Percentiles rank a stretch among this genome's conserved stretches.
These are phyloP conservation scores for Drosophila ustulata DNA, from an alignment of 2,888 invertebrate genomes.

Conservation along the genomic window DNA sequence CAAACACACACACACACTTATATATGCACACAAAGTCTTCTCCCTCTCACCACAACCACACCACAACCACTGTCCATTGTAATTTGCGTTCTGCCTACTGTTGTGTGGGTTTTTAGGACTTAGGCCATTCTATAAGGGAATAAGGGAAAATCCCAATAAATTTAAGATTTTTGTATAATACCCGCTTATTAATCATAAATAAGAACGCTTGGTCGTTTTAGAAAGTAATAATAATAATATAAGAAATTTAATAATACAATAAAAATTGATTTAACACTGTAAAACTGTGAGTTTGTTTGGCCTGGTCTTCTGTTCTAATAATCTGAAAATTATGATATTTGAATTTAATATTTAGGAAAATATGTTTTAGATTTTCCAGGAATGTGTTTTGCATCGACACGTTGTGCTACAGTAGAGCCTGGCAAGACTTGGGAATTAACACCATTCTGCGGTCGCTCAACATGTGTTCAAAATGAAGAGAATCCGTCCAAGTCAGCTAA, in stretches of 20 bases:
- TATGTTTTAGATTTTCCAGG: slow-evolving; percentile 91
- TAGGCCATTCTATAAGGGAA: no score
- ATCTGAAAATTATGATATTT: no score
- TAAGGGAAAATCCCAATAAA: no score
- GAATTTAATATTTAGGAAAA: not conserved
- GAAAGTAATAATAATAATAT: no score
- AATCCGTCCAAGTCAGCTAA: slow-evolving; percentile 86
- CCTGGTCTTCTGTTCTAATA: no score
- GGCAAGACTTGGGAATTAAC: slow-evolving; percentile 93
- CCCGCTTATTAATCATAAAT: no score
- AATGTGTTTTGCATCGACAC: slow-evolving; percentile 95
- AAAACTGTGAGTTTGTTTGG: no score
- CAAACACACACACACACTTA: not conserved
- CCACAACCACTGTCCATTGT: not conserved
- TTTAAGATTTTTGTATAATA: no score
- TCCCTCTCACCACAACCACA: slow-evolving; percentile 3
- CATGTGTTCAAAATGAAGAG: slow-evolving; percentile 93
- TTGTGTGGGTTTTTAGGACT: no score
- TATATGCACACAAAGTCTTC: not conserved
- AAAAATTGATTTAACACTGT: no score
- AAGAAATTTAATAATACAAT: no score
- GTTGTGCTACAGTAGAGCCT: slow-evolving; percentile 94
- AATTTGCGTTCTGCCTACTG: not conserved
- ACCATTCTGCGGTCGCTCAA: slow-evolving; percentile 96
- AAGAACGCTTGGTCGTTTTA: no score